Evolutionary conservation across 2,113 vertebrate genomes (phyloP), one percentile per base, ranked within the genome.

Genomic region (Percopsis transmontana): DNA sequence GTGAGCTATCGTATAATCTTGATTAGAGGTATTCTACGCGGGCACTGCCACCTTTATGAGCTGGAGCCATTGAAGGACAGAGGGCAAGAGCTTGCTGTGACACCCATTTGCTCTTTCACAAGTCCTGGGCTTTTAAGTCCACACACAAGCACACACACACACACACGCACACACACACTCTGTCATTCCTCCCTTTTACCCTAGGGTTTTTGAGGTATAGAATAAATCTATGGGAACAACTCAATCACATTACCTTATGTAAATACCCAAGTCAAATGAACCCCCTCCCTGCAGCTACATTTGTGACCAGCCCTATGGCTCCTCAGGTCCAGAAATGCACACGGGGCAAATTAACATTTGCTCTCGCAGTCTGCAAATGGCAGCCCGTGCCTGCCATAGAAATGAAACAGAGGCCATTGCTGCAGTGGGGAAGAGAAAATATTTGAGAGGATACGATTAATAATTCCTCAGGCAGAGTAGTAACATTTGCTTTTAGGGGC

Each of bases 211-310:
- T 51, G 65, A 69, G 73, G 50, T 47, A 79, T 71, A 77, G 79
- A 76, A 82, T 70, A 80, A 86, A 90, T 90, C 77, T 76, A 81
- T 85, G 80, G 61, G 80, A 87, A 90, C 80, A 83, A 90, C 85
- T 92, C 90, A 90, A 91, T 93, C 89, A 89, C 87, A 92, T 91
- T 91, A 88, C 83, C 87, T 82, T 90, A 90, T 86, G 85, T 91
- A 92, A 92, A 93, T 88, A 91, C 82, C 65, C 80, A 55, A 76
- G 82, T 85, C 78, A 44, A 65, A 78, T 68, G 57, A 62, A 76
- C 76, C 40, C 55, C 72, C 76, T 76, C 75, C 70, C 42, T 76
- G 73, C 74, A 78, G 73, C 58, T 58, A 27, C 76, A 85, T 87
- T 82, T 82, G 82, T 88, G 81, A 64, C 33, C 58, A 53, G 71